Percentiles rank a stretch among this genome's conserved stretches.
Conservation (phyloP, 2,888 invertebrate species). For the Acronicta psi region DNA sequence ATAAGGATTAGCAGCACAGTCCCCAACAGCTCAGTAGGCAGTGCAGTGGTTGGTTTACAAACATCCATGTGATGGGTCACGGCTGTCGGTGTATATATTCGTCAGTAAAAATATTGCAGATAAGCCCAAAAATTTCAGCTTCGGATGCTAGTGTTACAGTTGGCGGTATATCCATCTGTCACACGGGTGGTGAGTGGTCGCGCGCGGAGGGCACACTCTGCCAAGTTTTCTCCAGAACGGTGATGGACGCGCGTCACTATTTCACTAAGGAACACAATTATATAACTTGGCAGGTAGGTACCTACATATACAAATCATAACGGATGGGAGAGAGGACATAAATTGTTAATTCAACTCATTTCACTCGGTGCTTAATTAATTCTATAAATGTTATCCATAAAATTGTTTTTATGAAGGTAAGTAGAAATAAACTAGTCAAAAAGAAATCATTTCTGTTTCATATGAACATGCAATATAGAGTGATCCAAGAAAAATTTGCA, state of each 20-base stretch:
- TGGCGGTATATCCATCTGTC: neutral
- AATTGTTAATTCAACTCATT: too few species aligned
- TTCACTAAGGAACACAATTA: too few species aligned
- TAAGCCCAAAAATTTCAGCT: neutral
- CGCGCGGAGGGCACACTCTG: neutral
- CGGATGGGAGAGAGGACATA: too few species aligned
- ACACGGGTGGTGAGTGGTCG: neutral
- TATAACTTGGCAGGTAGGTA: too few species aligned
- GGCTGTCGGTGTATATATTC: too few species aligned
- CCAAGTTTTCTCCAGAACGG: constrained; percentile 1
- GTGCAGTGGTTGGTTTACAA: neutral
- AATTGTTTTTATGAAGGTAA: too few species aligned
- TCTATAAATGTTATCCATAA: too few species aligned
- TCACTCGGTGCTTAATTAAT: too few species aligned
- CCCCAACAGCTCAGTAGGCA: too few species aligned
- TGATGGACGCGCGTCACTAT: neutral
- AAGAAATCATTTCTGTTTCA: neutral
- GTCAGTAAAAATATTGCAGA: neutral
- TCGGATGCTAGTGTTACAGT: neutral
- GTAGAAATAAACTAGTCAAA: too few species aligned
- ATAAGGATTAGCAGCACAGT: too few species aligned
- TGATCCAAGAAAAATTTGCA: constrained; percentile 18
- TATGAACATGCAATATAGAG: neutral
- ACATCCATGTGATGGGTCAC: neutral
- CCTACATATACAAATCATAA: too few species aligned